Conservation (phyloP, 2,888 invertebrate species). For the Himalopsyche japonica region DNA sequence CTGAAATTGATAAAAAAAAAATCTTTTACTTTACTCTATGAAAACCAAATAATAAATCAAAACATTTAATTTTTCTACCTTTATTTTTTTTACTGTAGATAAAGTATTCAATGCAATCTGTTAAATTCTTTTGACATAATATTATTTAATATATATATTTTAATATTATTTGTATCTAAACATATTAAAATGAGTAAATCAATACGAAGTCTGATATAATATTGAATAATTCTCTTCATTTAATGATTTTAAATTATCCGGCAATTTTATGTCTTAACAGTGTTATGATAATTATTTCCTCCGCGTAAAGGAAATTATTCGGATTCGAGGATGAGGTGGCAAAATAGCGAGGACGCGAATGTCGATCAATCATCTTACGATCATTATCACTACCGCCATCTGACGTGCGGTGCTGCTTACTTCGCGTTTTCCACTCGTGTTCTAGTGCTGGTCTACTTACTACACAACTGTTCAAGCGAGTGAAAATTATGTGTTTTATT, state of each 20-base stretch:
- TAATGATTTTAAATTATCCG: too few species aligned
- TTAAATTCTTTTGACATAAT: too few species aligned
- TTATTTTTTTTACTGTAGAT: too few species aligned
- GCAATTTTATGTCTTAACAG: not conserved
- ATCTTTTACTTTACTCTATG: too few species aligned
- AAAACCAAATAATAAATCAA: too few species aligned
- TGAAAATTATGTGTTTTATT: not conserved
- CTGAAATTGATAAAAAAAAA: slow-evolving; percentile 52
- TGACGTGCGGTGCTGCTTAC: not conserved
- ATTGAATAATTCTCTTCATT: too few species aligned
- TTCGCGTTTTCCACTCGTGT: not conserved
- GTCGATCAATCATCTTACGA: not conserved
- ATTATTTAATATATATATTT: too few species aligned
- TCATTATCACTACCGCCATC: not conserved
- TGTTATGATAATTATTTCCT: not conserved
- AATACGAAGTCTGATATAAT: too few species aligned
- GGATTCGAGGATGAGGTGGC: not conserved
- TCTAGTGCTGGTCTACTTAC: not conserved
- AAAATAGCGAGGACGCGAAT: not conserved
- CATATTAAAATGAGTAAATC: too few species aligned
- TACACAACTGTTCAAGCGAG: not conserved
- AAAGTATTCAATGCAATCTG: too few species aligned
- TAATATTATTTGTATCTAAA: too few species aligned
- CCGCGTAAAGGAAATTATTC: not conserved
- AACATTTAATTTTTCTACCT: too few species aligned